phyloP scores from a whole-genome alignment of 2,113 vertebrate species.

The Macquaria ambigua region DNA sequence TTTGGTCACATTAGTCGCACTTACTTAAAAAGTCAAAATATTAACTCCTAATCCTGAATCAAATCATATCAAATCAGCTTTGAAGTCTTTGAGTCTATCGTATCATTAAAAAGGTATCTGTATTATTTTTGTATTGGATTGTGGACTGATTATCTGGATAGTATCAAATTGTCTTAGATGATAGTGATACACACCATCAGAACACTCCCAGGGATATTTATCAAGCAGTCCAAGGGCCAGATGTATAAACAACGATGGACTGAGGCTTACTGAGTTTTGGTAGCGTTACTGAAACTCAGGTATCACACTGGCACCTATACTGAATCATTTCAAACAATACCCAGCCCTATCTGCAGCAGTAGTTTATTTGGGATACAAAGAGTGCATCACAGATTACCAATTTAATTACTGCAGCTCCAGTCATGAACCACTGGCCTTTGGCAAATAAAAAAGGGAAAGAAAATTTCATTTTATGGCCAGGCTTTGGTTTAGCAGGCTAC shows the following conservation, averaged over 20 bases:
- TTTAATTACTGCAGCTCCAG: conserved; percentile 1
- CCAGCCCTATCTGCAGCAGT: background rate
- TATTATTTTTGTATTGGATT: no score
- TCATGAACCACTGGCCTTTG: background rate
- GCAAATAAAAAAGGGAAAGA: background rate
- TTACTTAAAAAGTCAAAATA: background rate
- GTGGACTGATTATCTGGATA: no score
- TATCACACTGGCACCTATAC: background rate
- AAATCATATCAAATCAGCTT: background rate
- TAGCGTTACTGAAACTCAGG: background rate
- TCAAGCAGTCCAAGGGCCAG: no score
- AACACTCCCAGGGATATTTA: no score
- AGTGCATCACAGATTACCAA: conserved; percentile 1
- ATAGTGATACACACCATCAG: no score
- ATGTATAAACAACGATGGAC: background rate
- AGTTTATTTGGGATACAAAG: background rate
- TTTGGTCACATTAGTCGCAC: background rate
- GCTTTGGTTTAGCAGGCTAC: conserved; percentile 8
- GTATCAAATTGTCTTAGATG: no score
- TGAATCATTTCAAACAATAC: background rate
- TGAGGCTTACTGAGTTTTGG: background rate
- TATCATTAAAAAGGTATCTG: no score
- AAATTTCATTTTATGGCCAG: background rate
- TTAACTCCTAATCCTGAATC: background rate
- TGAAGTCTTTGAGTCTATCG: no score